phyloP scores from a whole-genome alignment of 2,888 invertebrate species.

The Cephus runcator region DNA sequence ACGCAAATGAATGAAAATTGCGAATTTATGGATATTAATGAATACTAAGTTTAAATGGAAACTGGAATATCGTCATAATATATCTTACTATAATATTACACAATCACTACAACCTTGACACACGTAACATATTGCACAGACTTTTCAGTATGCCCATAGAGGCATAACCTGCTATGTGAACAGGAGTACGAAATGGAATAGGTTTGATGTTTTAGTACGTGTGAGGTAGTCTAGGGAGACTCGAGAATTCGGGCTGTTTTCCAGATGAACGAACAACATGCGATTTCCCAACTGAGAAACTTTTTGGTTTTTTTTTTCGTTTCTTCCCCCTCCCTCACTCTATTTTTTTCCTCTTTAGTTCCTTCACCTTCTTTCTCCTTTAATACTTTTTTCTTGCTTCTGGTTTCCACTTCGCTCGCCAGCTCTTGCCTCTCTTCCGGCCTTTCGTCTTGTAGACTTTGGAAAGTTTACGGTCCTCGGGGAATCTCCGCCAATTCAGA shows the following conservation, averaged over 20 bases:
- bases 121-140: background rate
- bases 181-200: background rate
- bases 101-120: background rate
- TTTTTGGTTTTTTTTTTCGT: background rate
- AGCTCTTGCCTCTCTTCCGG: background rate
- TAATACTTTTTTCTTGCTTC: background rate
- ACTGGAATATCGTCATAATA: background rate
- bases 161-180: background rate
- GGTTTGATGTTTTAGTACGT: background rate
- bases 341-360: background rate
- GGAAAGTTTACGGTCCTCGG: background rate
- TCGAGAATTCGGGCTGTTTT: background rate
- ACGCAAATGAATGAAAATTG: background rate
- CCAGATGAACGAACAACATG: constrained; percentile 1
- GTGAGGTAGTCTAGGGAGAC: background rate
- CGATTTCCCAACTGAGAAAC: background rate
- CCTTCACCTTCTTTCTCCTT: background rate
- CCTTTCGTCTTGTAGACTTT: background rate
- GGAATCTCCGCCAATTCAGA: background rate
- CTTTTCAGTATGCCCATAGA: background rate
- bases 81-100: background rate
- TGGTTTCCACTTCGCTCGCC: background rate
- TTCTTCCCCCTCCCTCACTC: background rate
- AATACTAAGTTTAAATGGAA: background rate
- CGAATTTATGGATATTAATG: background rate